A percentile compares a stretch with the other conserved stretches of the same genome.
Conservation (phyloP, 2,113 vertebrate species). For the Orcinus orca region DNA sequence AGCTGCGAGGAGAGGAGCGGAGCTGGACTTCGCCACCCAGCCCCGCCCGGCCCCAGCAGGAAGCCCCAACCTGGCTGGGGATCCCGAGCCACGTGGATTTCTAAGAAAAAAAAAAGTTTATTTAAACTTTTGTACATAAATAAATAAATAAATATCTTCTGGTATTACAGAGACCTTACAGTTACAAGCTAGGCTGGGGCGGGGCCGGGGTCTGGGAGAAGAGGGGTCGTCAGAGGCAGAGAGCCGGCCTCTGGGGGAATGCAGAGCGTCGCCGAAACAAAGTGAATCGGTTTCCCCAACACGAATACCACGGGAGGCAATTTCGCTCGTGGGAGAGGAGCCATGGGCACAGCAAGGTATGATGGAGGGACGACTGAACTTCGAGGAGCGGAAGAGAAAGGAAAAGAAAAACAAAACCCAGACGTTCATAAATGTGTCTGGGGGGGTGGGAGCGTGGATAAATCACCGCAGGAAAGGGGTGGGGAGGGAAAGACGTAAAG, state of each 20-base stretch:
- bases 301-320: neutral
- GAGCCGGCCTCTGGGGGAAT: neutral
- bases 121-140: conserved; percentile 90
- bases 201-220: too few species aligned
- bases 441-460: rapidly evolving
- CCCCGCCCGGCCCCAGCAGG: neutral
- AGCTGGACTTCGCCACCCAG: neutral
- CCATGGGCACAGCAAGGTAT: neutral
- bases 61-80: neutral
- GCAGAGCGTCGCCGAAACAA: neutral
- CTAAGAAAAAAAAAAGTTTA: conserved; percentile 78
- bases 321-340: neutral
- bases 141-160: conserved; percentile 99
- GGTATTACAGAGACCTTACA: conserved; percentile 86
- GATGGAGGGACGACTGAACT: neutral
- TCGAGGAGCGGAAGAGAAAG: neutral
- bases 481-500: neutral
- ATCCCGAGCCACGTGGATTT: conserved; percentile 32
- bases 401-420: neutral
- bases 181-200: conserved; percentile 75
- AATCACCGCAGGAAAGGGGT: neutral
- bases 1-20: neutral
- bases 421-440: neutral
- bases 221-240: neutral
- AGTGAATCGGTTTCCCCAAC: neutral